A percentile compares a stretch with the other conserved stretches of the same genome.
These are phyloP conservation scores for Cantharis flavilabris DNA, from an alignment of 2,888 invertebrate genomes.

Conservation along the genomic window DNA sequence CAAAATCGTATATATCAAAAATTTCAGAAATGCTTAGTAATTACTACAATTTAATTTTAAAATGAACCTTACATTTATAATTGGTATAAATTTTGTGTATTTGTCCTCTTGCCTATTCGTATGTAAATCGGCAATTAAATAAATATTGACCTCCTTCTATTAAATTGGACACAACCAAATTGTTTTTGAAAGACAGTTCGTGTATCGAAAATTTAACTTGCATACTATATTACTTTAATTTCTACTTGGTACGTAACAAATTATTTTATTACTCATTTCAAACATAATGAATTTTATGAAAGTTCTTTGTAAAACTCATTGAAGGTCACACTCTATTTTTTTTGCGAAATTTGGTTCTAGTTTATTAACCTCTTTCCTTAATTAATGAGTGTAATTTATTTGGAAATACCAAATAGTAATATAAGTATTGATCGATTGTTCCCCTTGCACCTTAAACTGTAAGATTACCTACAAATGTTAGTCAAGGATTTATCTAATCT, in stretches of 20 bases:
- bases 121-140: slow-evolving; percentile 1
- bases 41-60: neutral
- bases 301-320: neutral
- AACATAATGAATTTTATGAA: neutral
- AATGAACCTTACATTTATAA: neutral
- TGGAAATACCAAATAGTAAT: neutral
- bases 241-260: slow-evolving; percentile 8
- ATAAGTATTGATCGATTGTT: neutral
- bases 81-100: neutral
- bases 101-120: neutral
- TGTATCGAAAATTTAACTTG: neutral
- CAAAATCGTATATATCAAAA: slow-evolving; percentile 12
- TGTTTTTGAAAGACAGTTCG: neutral
- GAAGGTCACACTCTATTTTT: neutral
- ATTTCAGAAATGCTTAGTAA: slow-evolving; percentile 12
- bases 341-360: neutral
- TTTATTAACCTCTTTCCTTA: neutral
- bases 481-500: slow-evolving; percentile 4
- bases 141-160: slow-evolving; percentile 12
- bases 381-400: neutral
- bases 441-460: neutral
- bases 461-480: slow-evolving; percentile 3
- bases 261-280: neutral
- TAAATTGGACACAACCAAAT: slow-evolving; percentile 9
- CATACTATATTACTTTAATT: neutral